Evolutionary conservation across 2,113 vertebrate genomes (phyloP).

Genomic region (Cnemophilus loriae): DNA sequence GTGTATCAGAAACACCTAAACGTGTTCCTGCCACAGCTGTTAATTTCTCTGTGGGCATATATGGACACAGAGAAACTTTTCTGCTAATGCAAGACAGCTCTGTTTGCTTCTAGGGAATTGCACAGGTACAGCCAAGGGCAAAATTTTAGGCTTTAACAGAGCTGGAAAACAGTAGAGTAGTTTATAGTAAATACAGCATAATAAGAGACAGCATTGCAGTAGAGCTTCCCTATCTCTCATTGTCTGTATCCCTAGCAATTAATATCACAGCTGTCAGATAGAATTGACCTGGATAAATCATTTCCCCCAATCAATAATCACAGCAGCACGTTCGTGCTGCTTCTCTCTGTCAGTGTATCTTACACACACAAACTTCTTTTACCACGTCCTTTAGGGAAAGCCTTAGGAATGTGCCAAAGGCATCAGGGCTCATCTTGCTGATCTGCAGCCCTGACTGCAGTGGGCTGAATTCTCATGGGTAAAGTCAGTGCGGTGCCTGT

Average conservation of each 20-base stretch:
- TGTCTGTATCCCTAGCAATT: neutral
- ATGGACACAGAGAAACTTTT: neutral
- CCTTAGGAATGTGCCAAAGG: neutral
- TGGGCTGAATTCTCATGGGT: neutral
- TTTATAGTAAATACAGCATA: neutral
- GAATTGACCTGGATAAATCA: neutral
- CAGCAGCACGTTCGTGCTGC: neutral
- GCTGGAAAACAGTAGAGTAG: neutral
- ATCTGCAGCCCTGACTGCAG: neutral
- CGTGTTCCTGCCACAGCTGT: neutral
- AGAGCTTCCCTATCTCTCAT: neutral
- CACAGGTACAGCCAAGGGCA: neutral
- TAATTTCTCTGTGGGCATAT: neutral
- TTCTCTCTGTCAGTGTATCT: neutral
- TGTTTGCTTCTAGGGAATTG: neutral
- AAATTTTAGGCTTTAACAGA: neutral
- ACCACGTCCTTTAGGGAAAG: neutral
- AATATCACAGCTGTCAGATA: conserved; percentile 1
- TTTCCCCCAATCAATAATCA: conserved; percentile 1
- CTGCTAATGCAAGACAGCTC: neutral
- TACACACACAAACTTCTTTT: neutral
- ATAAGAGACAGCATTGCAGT: neutral
- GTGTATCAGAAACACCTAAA: rapidly evolving
- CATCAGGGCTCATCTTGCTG: neutral
- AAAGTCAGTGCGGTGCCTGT: neutral